Base-by-base conservation (phyloP, 2,113 vertebrate species). In the Xiphorhynchus elegans region DNA sequence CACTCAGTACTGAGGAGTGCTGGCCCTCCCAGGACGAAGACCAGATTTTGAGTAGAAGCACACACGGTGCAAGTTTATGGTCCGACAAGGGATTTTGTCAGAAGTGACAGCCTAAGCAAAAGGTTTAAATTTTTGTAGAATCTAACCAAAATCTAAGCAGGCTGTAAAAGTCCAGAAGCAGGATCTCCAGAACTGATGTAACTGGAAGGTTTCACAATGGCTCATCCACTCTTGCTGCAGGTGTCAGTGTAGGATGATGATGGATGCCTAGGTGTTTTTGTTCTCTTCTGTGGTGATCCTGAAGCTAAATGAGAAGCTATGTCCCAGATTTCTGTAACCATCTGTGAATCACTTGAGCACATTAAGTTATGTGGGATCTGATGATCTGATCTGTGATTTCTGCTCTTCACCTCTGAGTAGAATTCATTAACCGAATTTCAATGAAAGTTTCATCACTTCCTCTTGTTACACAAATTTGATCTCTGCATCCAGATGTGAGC, bases 191-290 rank as follows among this genome's bases (percentile, higher is more conserved):
- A 81, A 26, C 39, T 24, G 28, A 14, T 78, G 16, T 50, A 46
- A 20, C 72, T 67, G 60, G 23, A 35, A 56, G 14, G 17, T 84
- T 90, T 89, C 58, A 40, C 39, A 63, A 0, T 42, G 67, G 25
- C 53, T 92, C 1, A 0, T 39, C 24, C 28, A 10, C 40, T 67
- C n/a, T 42, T 59, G 23, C 82, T 66, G 67, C 0, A 0, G 24
- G 8, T 74, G 64, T 72, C 79, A 29, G 16, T 73, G 40, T 73
- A 33, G n/a, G 53, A 44, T 66, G 66, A 39, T 17, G 33, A 21
- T 35, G 24, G 3, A 0, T 79, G 31, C 50, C 50, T 66, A 21
- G 13, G 9, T 64, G 28, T 37, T 80, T 94, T 79, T 89, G 40
- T 40, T 33, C 1, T 85, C 16, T 14, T n/a, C 33, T 87, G 64